phyloP scores from a whole-genome alignment of 2,113 vertebrate species.

The Parus major region DNA sequence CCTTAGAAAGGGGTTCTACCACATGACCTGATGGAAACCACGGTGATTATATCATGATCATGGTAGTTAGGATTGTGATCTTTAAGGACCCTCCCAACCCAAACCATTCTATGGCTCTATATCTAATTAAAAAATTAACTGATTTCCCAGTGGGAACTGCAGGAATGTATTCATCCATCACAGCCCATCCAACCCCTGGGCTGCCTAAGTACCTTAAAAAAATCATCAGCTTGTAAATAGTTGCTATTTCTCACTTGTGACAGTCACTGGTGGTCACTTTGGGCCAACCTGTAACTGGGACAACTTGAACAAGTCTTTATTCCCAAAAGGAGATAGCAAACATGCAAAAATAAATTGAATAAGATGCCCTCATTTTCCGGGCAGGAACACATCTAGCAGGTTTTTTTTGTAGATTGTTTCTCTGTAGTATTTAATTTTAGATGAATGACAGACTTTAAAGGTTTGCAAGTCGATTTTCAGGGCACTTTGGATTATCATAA shows the following conservation, averaged over 20 bases:
- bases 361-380: not conserved
- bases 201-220: not conserved
- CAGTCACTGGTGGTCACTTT: not conserved
- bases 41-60: not conserved
- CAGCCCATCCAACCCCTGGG: not conserved
- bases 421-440: not conserved
- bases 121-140: not conserved
- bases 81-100: not conserved
- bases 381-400: accelerated
- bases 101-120: accelerated
- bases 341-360: not conserved
- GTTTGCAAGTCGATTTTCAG: not conserved
- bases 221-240: not conserved
- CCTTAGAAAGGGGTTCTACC: not conserved
- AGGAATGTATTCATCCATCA: not conserved
- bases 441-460: not conserved
- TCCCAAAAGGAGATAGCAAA: not conserved
- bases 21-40: not conserved
- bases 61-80: not conserved
- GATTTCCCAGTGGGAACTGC: not conserved
- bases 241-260: not conserved
- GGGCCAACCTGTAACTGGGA: not conserved
- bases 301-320: not conserved
- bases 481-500: not conserved
- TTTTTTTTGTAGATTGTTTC: not conserved